Base-by-base conservation (phyloP, 1,140 invertebrate species). In the Camponotus vicinus region DNA sequence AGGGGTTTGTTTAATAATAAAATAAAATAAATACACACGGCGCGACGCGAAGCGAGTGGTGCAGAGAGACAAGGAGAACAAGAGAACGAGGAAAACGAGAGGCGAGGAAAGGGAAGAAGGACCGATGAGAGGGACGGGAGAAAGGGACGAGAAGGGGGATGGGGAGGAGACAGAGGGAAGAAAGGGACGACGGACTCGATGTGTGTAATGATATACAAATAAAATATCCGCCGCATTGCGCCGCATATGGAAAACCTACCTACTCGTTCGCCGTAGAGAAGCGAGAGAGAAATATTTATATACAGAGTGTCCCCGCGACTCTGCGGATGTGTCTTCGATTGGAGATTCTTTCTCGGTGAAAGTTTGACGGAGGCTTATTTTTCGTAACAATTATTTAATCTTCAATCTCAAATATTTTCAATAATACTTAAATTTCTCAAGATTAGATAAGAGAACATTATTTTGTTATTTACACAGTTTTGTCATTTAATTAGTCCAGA, bases 11-110 rank as follows among this genome's bases (percentile, higher is more conserved):
- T 83, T 88, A 94, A 94, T 93, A 94, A 93, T 92, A 92, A 93
- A 94, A 94, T 93, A 94, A 94, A 94, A 94, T 93, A 94, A 94
- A 94, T 94, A 93, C 86, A 92, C 85, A 91, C 86, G 32, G 40
- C 45, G 82, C 34, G 82, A 85, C 73, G 59, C 55, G 59, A 49
- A 34, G 40, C 27, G 11, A 21, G 3, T 63, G 66, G 49, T 64
- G 21, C 34, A 13, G 79, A 32, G 11, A 49, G 27, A 42, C 27
- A 59, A 15, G 27, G 71, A 76, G 40, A 69, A 70, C 78, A 66
- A 86, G 76, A 76, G 86, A 78, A 73, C 18, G 69, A 45, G 86
- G 84, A 75, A 63, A 67, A 85, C 45, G 80, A 67, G 70, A 61
- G 61, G 42, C 32, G 63, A 67, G 64, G 64, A 70, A 82, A 59